Evolutionary conservation across 2,797 vertebrate species (phyloP), one percentile per base, ranked within the genome.

Genomic region (Stomatorhinus walkeri): DNA sequence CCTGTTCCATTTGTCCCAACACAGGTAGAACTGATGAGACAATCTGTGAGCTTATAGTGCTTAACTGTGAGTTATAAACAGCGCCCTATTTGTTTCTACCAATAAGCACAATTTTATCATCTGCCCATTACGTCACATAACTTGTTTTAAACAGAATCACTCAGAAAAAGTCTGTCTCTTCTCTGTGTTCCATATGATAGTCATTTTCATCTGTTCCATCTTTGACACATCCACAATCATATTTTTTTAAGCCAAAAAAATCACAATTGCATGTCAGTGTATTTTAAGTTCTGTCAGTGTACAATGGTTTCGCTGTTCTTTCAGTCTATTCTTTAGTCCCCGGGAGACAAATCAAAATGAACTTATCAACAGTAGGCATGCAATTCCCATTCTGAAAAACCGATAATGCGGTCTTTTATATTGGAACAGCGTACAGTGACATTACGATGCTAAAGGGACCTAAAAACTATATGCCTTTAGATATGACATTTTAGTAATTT

Each of bases 1-100:
- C 87, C 85, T 59, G 12, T 89, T 90, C 84, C 56, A 49, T 88
- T 84, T 89, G 88, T 88, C 89, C 56, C 79, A 51, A 52, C 81
- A 68, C 36, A 81, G 72, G 48, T 56, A 48, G 79, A 51, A 48
- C 28, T 51, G 87, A 88, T 87, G 85, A 88, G 87, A 84, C 88
- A 88, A 89, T 91, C 88, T 84, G 81, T 51, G 48, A 22, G 46
- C 81, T 51, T 24, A 84, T 51, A 51, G n/a, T 51, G 2, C 81
- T 84, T 51, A 14, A 12, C 3, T 9, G 79, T 84, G 81, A 12
- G 46, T 84, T 84, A 24, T 51, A 51, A 22, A 24, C 43, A 49
- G n/a, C 4, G 81, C 46, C 43, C 48, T 49, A 87, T 14, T 40
- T 56, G 56, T 52, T 59, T 56, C 14, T 87, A 54, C 14, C 28